Conservation (phyloP, 1,140 invertebrate species). For the Telenomus remus region DNA sequence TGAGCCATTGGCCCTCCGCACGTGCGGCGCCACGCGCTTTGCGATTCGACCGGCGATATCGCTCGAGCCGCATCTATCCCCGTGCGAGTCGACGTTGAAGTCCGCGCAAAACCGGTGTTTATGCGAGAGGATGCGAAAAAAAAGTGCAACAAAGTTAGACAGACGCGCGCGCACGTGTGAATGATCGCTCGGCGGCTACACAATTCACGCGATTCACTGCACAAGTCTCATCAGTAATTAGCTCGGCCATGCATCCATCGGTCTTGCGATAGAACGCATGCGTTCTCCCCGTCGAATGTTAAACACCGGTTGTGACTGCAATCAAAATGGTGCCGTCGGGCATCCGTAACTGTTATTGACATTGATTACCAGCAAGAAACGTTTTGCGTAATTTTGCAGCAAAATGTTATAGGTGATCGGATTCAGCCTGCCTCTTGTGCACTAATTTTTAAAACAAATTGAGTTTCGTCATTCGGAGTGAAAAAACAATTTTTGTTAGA, state of each 20-base stretch:
- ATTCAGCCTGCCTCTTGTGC: constrained; percentile 1
- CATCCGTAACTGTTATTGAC: constrained; percentile 50
- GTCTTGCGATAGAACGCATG: constrained; percentile 11
- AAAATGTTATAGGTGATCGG: constrained; percentile 10
- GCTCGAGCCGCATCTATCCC: constrained; percentile 43
- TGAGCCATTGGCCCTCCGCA: constrained; percentile 61
- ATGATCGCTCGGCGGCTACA: constrained; percentile 44
- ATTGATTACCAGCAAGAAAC: constrained; percentile 37
- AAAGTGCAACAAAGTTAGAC: constrained; percentile 60
- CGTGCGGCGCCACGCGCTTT: constrained; percentile 60
- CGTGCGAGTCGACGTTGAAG: constrained; percentile 45
- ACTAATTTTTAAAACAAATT: constrained; percentile 4
- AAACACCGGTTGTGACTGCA: constrained; percentile 12
- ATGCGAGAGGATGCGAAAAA: constrained; percentile 17
- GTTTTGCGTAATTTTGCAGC: constrained; percentile 26
- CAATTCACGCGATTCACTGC: constrained; percentile 64
- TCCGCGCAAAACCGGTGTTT: constrained; percentile 53
- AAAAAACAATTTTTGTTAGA: too few relatives aligned
- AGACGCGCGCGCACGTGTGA: constrained; percentile 59
- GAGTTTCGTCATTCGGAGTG: neutral
- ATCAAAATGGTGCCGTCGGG: constrained; percentile 38
- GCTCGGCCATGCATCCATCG: constrained; percentile 37
- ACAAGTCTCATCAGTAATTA: constrained; percentile 61
- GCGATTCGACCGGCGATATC: constrained; percentile 40
- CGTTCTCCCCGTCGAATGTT: constrained; percentile 17